Evolutionary conservation across 1,140 invertebrate genomes (phyloP), one percentile per base, ranked within the genome.

Genomic region (Aphis gossypii): DNA sequence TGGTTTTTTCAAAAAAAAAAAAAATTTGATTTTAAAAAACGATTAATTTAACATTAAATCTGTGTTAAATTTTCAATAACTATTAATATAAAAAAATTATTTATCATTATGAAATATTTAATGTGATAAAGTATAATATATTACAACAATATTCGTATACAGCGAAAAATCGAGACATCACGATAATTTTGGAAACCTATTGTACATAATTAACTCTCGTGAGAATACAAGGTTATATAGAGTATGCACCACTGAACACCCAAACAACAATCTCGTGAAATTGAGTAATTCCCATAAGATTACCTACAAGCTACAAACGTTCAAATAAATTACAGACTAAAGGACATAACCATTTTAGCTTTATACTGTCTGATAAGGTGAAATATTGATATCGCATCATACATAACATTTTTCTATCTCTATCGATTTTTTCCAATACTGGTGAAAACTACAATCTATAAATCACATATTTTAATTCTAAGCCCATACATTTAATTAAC

Each of bases 201-300:
- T 76, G n/a, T 35, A 76, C 14, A n/a, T 76, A 76, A 18, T n/a
- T 76, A 76, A 76, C 11, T 76, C 60, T n/a, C 60, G 4, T n/a
- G 60, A 76, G 60, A 76, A 76, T 76, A 76, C 60, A 76, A 76
- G 60, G 60, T 76, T 76, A 76, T 76, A 76, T 76, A 76, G 14
- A 76, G n/a, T 76, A 76, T 76, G 60, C 60, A 76, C 60, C 60
- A 76, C 60, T 76, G 60, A 76, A 76, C 30, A 76, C 60, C 60
- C 60, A 76, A 76, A 76, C 60, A 76, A 76, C 60, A 76, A 76
- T 76, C 30, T n/a, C 60, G 60, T 76, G 60, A 35, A 76, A 76
- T 76, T 76, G 60, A 76, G 60, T 76, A 76, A 76, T n/a, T 76
- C 60, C n/a, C 60, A 76, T 5, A 76, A 76, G 60, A 76, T 76